Conservation (phyloP, 2,888 invertebrate species). For the Ectropis crepuscularia region DNA sequence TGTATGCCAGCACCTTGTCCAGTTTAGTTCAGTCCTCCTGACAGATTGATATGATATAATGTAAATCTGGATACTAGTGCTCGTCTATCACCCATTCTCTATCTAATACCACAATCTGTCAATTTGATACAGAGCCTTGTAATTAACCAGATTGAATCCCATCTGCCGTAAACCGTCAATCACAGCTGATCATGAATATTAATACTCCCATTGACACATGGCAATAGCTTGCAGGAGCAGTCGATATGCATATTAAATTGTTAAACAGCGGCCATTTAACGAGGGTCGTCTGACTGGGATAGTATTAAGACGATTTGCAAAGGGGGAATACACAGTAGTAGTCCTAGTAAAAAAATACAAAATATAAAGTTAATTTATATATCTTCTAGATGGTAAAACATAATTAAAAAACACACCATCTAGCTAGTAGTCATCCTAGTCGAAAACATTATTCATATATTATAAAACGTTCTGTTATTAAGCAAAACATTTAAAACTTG, state of each 20-base stretch:
- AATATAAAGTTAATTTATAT: no score
- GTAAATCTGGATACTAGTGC: not conserved
- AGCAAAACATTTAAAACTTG: no score
- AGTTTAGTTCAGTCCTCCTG: not conserved
- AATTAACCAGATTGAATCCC: slow-evolving; percentile 17
- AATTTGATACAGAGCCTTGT: slow-evolving; percentile 1
- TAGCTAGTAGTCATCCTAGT: no score
- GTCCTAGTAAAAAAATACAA: no score
- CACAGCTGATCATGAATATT: slow-evolving; percentile 32
- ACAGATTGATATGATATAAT: not conserved
- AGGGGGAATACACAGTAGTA: no score
- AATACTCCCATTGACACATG: slow-evolving; percentile 27
- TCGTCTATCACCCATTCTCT: not conserved
- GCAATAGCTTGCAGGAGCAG: slow-evolving; percentile 38
- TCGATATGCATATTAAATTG: slow-evolving; percentile 46
- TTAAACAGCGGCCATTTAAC: slow-evolving; percentile 26
- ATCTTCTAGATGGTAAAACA: no score
- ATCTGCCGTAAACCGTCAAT: slow-evolving; percentile 24
- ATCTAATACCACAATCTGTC: slow-evolving; percentile 5
- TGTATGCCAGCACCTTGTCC: no score
- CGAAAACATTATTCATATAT: no score
- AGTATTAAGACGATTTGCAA: not conserved
- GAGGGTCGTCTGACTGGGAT: not conserved
- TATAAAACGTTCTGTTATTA: no score
- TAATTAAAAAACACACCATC: no score